phyloP scores from a whole-genome alignment of 2,888 invertebrate species.

The Tricholauxania praeusta region DNA sequence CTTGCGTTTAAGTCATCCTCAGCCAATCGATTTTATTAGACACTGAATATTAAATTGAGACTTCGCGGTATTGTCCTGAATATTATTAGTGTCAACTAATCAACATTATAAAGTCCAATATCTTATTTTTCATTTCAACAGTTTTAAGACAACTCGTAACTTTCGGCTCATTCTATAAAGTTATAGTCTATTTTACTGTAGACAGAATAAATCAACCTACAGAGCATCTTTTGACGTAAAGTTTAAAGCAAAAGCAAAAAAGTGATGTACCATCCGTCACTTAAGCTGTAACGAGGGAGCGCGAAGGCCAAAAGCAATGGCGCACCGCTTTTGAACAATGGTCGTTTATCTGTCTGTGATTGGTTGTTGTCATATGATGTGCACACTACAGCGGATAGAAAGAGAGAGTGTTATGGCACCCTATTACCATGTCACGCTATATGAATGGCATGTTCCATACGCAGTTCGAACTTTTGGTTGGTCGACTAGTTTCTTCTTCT shows the following conservation, averaged over 20 bases:
- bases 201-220: too few species aligned
- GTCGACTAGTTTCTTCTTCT: background rate
- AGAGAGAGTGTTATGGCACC: background rate
- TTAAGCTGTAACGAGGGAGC: background rate
- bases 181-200: too few species aligned
- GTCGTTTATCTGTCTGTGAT: background rate
- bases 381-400: background rate
- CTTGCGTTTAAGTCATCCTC: too few species aligned
- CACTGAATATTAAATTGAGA: too few species aligned
- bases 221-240: too few species aligned
- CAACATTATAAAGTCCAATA: too few species aligned
- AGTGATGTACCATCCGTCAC: background rate
- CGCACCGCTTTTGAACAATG: background rate
- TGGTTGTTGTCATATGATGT: background rate
- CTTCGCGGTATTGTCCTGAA: too few species aligned
- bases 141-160: too few species aligned
- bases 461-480: background rate
- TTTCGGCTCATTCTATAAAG: too few species aligned
- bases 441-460: background rate
- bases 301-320: background rate
- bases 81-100: too few species aligned
- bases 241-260: background rate
- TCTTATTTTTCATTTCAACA: too few species aligned
- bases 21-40: too few species aligned
- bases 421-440: background rate